Evolutionary conservation across 2,113 vertebrate species (phyloP), one percentile per base, ranked within the genome.

Genomic region (Scolopax mira): DNA sequence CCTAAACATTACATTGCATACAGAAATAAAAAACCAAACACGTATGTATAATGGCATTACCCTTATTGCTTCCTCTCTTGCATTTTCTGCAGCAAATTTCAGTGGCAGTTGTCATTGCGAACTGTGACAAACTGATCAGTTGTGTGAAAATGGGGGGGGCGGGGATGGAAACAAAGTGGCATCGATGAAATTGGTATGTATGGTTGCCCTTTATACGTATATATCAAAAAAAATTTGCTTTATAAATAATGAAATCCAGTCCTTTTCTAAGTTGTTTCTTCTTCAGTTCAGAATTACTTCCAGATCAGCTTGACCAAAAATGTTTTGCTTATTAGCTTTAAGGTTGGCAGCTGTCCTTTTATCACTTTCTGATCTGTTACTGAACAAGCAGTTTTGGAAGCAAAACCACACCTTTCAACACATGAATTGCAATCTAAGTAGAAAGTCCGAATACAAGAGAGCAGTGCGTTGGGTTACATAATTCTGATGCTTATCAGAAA

Each of bases 1-100:
- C 98, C 98, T 98, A 97, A 97, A 97, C 97, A 96, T 97, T 90
- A 98, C 98, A 98, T 97, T 98, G 97, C 97, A 67, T 98, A 96
- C 95, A 97, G 97, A 98, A 98, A 98, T 98, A 98, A 98, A 98
- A 89, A 69, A 52, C n/a, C 28, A 28, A 41, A 65, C 58, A 95
- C 91, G 60, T 84, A 88, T 65, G 79, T 93, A 72, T 79, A n/a
- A 92, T 72, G 96, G 96, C 97, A 94, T 94, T 94, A 95, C 95
- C 94, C 78, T 93, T 93, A 67, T n/a, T 91, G 73, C 88, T 95
- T 88, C 74, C 85, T 96, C 88, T 88, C 79, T 87, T 58, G 84
- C 91, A 66, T 85, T 91, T 88, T 65, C 79, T 70, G 18, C 65
- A 89, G 52, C 18, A 94, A 33, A 41, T 24, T 52, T 72, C 44